These are phyloP conservation scores for Anagyrus pseudococci DNA, from an alignment of 2,888 invertebrate species.

Conservation along the genomic window DNA sequence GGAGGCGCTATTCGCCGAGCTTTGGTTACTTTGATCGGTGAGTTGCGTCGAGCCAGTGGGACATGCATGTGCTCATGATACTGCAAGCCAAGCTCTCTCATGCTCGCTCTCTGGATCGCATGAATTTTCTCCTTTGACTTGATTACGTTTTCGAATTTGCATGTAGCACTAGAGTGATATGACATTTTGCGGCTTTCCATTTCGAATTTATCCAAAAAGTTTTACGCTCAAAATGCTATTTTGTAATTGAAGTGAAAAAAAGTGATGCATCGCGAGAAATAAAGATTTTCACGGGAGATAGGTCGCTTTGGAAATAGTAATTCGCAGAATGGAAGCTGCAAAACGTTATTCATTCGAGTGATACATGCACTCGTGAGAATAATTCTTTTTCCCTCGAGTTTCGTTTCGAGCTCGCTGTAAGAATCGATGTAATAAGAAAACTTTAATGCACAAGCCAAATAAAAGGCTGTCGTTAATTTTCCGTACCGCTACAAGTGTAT, in stretches of 20 bases:
- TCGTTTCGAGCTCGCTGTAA: slow-evolving; percentile 18
- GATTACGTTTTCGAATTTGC: not conserved
- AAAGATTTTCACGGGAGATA: no score
- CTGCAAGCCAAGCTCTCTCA: slow-evolving; percentile 34
- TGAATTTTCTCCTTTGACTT: slow-evolving; percentile 5
- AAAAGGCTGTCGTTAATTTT: no score
- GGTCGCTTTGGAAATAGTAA: no score
- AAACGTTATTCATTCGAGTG: slow-evolving; percentile 21
- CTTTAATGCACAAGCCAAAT: no score
- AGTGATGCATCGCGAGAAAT: no score
- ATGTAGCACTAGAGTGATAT: slow-evolving; percentile 9
- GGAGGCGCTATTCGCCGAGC: not conserved
- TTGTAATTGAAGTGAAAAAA: no score
- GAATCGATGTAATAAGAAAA: slow-evolving; percentile 25
- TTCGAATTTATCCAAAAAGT: no score
- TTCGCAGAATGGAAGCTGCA: not conserved
- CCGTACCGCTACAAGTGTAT: no score
- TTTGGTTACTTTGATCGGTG: slow-evolving; percentile 8
- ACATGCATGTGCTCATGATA: slow-evolving; percentile 29
- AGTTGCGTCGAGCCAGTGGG: slow-evolving; percentile 29
- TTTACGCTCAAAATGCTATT: no score
- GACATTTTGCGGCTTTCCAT: no score
- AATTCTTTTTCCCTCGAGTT: slow-evolving; percentile 10
- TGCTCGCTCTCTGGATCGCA: slow-evolving; percentile 26
- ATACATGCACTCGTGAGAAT: slow-evolving; percentile 17